Conservation (phyloP, 2,113 vertebrate species). For the Bambusicola thoracicus region DNA sequence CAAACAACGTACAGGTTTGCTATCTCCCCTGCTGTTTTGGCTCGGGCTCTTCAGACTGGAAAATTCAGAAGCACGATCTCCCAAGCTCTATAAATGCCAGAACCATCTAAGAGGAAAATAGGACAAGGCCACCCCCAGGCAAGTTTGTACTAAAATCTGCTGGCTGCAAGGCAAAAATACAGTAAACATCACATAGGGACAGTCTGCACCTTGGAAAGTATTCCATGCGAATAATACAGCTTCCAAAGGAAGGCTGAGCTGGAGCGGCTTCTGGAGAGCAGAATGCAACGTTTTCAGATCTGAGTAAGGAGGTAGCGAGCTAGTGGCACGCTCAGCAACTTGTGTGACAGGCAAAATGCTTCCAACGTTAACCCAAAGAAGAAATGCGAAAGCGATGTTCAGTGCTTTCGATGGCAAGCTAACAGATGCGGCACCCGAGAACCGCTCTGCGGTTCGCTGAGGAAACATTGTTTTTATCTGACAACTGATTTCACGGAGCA, state of each 20-base stretch:
- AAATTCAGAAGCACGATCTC: slow-evolving; percentile 72
- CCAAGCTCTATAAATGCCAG: slow-evolving; percentile 73
- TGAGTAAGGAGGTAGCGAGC: slow-evolving; percentile 18
- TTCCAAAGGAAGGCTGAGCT: neutral
- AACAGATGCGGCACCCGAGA: slow-evolving; percentile 11
- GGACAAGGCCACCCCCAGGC: slow-evolving; percentile 69
- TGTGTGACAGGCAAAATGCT: slow-evolving; percentile 53
- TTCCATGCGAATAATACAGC: slow-evolving; percentile 52
- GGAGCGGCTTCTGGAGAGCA: neutral
- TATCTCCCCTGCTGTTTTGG: slow-evolving; percentile 70
- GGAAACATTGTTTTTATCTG: slow-evolving; percentile 6
- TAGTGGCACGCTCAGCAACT: slow-evolving; percentile 56
- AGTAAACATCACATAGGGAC: slow-evolving; percentile 66
- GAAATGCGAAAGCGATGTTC: slow-evolving; percentile 2
- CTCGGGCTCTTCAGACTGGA: slow-evolving; percentile 68
- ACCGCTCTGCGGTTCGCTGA: neutral
- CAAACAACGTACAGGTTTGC: slow-evolving; percentile 71
- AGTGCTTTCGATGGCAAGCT: neutral
- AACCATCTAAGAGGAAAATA: slow-evolving; percentile 74
- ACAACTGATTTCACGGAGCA: slow-evolving; percentile 7
- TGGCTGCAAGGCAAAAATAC: slow-evolving; percentile 56
- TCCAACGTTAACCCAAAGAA: slow-evolving; percentile 57
- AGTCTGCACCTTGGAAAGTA: slow-evolving; percentile 65
- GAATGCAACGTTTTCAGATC: slow-evolving; percentile 52
- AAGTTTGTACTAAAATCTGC: slow-evolving; percentile 75